Conservation (phyloP, 2,888 invertebrate species). For the Caenorhabditis wallacei region DNA sequence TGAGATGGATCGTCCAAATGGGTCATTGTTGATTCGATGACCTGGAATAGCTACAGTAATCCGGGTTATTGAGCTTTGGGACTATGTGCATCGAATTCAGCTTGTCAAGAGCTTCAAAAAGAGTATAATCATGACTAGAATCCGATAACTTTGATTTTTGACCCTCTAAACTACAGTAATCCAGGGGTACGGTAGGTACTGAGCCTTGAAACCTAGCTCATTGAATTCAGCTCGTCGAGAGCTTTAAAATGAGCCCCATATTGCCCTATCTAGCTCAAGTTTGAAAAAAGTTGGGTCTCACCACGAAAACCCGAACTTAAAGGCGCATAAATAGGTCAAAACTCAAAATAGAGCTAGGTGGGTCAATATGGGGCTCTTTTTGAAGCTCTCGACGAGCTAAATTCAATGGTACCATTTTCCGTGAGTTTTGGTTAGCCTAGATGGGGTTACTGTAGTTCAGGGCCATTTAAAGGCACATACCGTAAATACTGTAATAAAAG, state of each 20-base stretch:
- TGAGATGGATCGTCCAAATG: slow-evolving; percentile 70
- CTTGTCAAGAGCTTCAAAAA: not conserved
- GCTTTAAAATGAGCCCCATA: not conserved
- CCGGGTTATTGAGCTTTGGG: not conserved
- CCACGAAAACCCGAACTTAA: too few species aligned
- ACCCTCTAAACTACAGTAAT: too few species aligned
- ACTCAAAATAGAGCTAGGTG: too few species aligned
- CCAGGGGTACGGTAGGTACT: too few species aligned
- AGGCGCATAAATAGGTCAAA: too few species aligned
- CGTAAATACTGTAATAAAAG: too few species aligned
- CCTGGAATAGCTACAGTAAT: slow-evolving; percentile 40
- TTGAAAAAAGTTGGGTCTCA: too few species aligned
- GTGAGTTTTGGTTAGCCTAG: too few species aligned
- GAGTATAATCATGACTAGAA: not conserved
- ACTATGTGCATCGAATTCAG: not conserved
- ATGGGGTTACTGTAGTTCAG: not conserved
- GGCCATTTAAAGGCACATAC: not conserved
- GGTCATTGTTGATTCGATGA: slow-evolving; percentile 75
- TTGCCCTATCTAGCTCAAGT: too few species aligned
- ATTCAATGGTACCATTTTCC: too few species aligned
- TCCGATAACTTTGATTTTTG: too few species aligned
- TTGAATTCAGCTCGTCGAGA: not conserved
- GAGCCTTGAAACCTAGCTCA: not conserved
- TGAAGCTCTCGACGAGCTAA: not conserved
- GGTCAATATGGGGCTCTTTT: not conserved